Evolutionary conservation across 2,888 invertebrate species (phyloP).

Genomic region (Drosophila barbarae): DNA sequence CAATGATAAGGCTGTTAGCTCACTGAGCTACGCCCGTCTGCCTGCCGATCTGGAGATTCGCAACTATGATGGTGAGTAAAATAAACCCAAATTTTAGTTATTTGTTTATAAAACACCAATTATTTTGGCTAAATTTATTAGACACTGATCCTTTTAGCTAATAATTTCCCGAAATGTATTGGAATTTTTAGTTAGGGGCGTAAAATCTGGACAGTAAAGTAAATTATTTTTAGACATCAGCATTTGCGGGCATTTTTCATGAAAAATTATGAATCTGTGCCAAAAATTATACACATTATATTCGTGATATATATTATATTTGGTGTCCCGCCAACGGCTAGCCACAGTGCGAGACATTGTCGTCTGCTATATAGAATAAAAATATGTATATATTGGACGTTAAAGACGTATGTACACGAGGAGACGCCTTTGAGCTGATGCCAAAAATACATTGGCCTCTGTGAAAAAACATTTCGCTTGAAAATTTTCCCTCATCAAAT

Average conservation of each 20-base stretch:
- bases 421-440: slow-evolving; percentile 38
- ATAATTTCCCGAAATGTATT: neutral
- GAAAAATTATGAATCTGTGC: slow-evolving; percentile 44
- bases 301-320: slow-evolving; percentile 25
- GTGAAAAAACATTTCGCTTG: slow-evolving; percentile 39
- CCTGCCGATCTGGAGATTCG: slow-evolving; percentile 87
- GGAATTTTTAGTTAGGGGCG: neutral
- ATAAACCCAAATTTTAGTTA: neutral
- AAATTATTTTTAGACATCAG: slow-evolving; percentile 16
- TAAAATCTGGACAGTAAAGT: slow-evolving; percentile 1
- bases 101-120: too few species aligned
- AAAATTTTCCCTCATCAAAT: slow-evolving; percentile 50
- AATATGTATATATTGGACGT: slow-evolving; percentile 17
- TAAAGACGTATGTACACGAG: slow-evolving; percentile 11
- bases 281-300: slow-evolving; percentile 43
- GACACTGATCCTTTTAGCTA: neutral
- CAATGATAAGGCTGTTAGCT: slow-evolving; percentile 76
- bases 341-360: slow-evolving; percentile 64
- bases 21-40: slow-evolving; percentile 77
- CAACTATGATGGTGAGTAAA: slow-evolving; percentile 90
- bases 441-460: slow-evolving; percentile 62
- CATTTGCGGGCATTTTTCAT: slow-evolving; percentile 19
- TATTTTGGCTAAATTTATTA: neutral
- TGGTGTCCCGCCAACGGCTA: slow-evolving; percentile 65
- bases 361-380: slow-evolving; percentile 24